Evolutionary conservation across 2,113 vertebrate genomes (phyloP).

Genomic region (Onychostoma macrolepis): DNA sequence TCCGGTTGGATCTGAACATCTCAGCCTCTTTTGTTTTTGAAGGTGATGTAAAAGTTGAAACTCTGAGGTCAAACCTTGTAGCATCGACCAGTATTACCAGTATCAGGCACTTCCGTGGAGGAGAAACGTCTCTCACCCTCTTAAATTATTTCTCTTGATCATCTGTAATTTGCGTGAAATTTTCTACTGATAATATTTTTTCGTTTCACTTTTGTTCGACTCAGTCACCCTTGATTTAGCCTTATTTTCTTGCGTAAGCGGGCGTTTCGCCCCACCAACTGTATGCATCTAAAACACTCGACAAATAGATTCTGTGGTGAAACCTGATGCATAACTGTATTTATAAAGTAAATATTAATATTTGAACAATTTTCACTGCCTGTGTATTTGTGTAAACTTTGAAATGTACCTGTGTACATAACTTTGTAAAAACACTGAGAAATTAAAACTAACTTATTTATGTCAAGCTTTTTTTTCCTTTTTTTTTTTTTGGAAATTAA

Average conservation of each 20-base stretch:
- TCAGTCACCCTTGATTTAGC: conserved; percentile 27
- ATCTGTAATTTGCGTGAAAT: conserved; percentile 45
- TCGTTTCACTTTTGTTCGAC: conserved; percentile 33
- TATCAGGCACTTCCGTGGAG: conserved; percentile 58
- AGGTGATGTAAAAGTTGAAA: conserved; percentile 5
- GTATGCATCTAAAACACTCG: conserved; percentile 45
- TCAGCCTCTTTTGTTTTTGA: background rate
- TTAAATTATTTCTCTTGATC: conserved; percentile 52
- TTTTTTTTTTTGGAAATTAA: conserved; percentile 76
- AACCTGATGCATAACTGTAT: conserved; percentile 58
- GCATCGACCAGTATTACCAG: conserved; percentile 66
- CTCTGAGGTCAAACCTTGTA: conserved; percentile 69
- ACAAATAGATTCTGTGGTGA: conserved; percentile 56
- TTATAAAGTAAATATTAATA: conserved; percentile 61
- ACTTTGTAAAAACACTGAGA: conserved; percentile 99
- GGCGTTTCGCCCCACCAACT: background rate
- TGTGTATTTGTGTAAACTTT: conserved; percentile 90
- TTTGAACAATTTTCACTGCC: conserved; percentile 73
- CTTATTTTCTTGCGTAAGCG: background rate
- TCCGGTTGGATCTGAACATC: background rate
- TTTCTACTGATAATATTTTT: conserved; percentile 51
- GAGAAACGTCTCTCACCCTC: conserved; percentile 22
- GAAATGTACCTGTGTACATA: conserved; percentile 96
- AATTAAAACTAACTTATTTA: conserved; percentile 99
- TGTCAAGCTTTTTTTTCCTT: conserved; percentile 86